A percentile compares a stretch with the other conserved stretches of the same genome.
These are phyloP conservation scores for Dermochelys coriacea DNA, from an alignment of 2,797 vertebrate genomes.

Conservation along the genomic window DNA sequence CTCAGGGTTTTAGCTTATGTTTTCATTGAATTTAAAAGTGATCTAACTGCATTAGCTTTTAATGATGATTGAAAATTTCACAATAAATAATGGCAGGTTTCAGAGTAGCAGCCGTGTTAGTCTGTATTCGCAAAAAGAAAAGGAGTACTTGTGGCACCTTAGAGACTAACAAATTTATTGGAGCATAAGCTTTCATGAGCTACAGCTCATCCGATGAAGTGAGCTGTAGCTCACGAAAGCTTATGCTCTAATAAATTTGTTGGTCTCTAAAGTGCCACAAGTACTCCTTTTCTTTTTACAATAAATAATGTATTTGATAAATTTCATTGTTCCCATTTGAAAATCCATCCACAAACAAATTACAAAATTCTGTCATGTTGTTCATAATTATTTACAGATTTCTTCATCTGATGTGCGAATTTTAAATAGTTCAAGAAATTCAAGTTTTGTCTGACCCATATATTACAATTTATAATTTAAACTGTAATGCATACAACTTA, in stretches of 20 bases:
- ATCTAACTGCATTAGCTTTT: neutral
- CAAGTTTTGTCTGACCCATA: neutral
- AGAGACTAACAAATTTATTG: too few species aligned
- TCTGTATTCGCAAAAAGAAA: too few species aligned
- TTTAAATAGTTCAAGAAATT: neutral
- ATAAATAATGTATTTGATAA: neutral
- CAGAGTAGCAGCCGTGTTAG: too few species aligned
- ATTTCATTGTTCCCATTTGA: neutral
- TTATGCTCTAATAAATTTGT: too few species aligned
- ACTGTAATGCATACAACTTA: neutral
- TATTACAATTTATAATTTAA: neutral
- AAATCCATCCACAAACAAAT: neutral
- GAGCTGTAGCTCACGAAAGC: too few species aligned
- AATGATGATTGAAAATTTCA: neutral
- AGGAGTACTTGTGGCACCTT: too few species aligned
- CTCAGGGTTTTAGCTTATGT: neutral
- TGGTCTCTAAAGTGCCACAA: too few species aligned
- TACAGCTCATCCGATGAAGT: too few species aligned
- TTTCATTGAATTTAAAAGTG: neutral
- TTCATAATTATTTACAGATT: neutral
- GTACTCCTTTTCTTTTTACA: too few species aligned
- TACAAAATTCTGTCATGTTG: neutral
- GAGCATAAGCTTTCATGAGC: too few species aligned
- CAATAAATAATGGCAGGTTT: neutral
- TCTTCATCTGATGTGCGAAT: neutral